Conservation (phyloP, 2,888 invertebrate species). For the Sycophila texana region DNA sequence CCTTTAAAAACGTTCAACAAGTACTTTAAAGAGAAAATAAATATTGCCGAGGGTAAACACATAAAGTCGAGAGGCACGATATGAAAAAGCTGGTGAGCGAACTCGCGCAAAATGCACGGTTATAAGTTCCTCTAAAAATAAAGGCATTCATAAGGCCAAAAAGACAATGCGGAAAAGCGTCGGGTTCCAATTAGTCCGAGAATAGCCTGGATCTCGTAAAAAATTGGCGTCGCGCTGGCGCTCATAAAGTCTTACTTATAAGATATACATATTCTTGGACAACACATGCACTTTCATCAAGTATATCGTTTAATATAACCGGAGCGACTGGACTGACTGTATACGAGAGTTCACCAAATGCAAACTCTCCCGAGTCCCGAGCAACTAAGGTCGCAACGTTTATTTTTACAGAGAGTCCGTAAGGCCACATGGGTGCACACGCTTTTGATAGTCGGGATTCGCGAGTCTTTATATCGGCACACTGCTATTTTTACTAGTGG, state of each 20-base stretch:
- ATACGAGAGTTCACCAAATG: not conserved
- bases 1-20: too few relatives aligned
- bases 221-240: not conserved
- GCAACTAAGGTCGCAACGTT: constrained; percentile 37
- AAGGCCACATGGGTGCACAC: constrained; percentile 33
- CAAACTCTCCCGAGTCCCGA: constrained; percentile 33
- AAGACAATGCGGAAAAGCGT: not conserved
- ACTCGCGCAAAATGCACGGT: not conserved
- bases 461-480: not conserved
- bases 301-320: constrained; percentile 34
- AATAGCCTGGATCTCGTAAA: constrained; percentile 7
- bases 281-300: not conserved
- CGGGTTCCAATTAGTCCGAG: constrained; percentile 10
- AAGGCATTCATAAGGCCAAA: not conserved
- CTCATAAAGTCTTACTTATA: not conserved
- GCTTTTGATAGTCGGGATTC: constrained; percentile 16
- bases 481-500: constrained; percentile 51
- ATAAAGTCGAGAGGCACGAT: too few relatives aligned
- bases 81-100: too few relatives aligned
- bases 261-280: not conserved
- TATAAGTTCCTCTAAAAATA: constrained; percentile 22
- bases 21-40: too few relatives aligned
- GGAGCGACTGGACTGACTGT: constrained; percentile 35
- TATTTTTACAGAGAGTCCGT: constrained; percentile 52
- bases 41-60: too few relatives aligned